Percentiles rank a stretch among this genome's conserved stretches.
Evolutionary conservation across 92 coral and sea anemone genomes (phyloP).

Genomic region (Siderastrea siderea): DNA sequence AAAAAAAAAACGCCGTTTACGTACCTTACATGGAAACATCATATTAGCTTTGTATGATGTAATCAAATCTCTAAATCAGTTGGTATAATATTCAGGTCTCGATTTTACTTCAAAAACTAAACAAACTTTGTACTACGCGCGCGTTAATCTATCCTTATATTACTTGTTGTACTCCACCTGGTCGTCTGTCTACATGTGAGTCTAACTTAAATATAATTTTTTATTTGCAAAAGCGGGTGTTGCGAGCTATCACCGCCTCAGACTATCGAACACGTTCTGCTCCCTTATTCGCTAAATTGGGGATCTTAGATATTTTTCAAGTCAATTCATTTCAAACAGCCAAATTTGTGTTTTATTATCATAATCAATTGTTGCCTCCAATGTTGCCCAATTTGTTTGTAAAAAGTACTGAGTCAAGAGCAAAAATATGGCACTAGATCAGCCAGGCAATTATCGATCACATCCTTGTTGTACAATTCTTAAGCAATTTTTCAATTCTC

Average conservation of each 20-base stretch:
- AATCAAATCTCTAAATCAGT: slow-evolving; percentile 65
- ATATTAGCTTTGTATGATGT: slow-evolving; percentile 45
- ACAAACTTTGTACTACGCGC: slow-evolving; percentile 32
- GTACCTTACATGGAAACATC: slow-evolving; percentile 36
- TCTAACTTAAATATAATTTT: slow-evolving; percentile 51
- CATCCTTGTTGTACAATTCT: background rate
- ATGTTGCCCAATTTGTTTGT: background rate
- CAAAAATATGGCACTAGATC: background rate
- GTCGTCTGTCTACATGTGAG: slow-evolving; percentile 45
- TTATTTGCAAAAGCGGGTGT: slow-evolving; percentile 41
- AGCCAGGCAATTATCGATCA: background rate
- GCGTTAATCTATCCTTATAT: slow-evolving; percentile 53
- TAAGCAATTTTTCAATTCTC: background rate
- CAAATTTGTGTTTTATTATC: background rate
- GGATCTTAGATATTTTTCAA: slow-evolving; percentile 37
- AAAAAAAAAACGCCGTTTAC: too few relatives aligned
- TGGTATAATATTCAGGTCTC: slow-evolving; percentile 63
- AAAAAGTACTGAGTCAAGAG: background rate
- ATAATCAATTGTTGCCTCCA: slow-evolving; percentile 9
- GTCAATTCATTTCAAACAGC: slow-evolving; percentile 45
- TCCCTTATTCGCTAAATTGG: slow-evolving; percentile 38
- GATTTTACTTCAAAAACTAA: slow-evolving; percentile 41
- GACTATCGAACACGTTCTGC: slow-evolving; percentile 55
- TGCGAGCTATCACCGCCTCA: slow-evolving; percentile 58
- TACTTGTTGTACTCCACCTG: slow-evolving; percentile 52